A percentile compares a stretch with the other conserved stretches of the same genome.
These are phyloP conservation scores for Polyploca ridens DNA, from an alignment of 2,888 invertebrate species.

Conservation along the genomic window DNA sequence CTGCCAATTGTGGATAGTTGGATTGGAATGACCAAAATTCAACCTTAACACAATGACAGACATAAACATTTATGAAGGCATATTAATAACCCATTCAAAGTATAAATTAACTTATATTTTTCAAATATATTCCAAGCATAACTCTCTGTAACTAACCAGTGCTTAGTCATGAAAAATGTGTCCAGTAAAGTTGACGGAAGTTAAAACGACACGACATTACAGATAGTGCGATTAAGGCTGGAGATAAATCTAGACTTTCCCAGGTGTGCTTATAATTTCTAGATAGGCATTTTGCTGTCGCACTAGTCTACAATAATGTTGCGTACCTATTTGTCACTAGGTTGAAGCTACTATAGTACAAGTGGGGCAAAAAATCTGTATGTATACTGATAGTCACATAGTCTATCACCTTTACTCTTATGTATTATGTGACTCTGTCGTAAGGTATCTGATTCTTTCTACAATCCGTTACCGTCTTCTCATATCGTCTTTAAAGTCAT, in stretches of 20 bases:
- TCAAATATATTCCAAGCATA: not conserved
- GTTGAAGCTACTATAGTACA: not conserved
- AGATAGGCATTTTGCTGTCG: conserved; percentile 17
- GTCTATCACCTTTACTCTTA: too few relatives aligned
- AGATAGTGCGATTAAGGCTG: conserved; percentile 27
- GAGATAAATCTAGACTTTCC: conserved; percentile 38
- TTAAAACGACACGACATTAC: conserved; percentile 32
- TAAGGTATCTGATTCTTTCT: too few relatives aligned
- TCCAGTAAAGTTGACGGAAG: conserved; percentile 23
- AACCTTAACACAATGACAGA: too few relatives aligned
- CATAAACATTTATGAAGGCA: too few relatives aligned
- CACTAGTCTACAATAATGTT: not conserved
- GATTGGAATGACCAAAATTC: too few relatives aligned
- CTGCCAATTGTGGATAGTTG: too few relatives aligned
- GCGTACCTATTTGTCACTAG: not conserved
- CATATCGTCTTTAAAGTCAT: too few relatives aligned
- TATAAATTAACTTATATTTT: not conserved
- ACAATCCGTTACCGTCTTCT: too few relatives aligned
- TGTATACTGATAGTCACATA: too few relatives aligned
- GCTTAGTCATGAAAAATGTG: not conserved
- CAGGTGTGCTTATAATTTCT: conserved; percentile 31
- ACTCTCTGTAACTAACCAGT: not conserved
- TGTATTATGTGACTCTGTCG: too few relatives aligned
- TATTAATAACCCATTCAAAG: too few relatives aligned
- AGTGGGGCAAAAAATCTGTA: not conserved